Evolutionary conservation across 2,888 invertebrate genomes (phyloP).

Genomic region (Tryphoninae sp.): DNA sequence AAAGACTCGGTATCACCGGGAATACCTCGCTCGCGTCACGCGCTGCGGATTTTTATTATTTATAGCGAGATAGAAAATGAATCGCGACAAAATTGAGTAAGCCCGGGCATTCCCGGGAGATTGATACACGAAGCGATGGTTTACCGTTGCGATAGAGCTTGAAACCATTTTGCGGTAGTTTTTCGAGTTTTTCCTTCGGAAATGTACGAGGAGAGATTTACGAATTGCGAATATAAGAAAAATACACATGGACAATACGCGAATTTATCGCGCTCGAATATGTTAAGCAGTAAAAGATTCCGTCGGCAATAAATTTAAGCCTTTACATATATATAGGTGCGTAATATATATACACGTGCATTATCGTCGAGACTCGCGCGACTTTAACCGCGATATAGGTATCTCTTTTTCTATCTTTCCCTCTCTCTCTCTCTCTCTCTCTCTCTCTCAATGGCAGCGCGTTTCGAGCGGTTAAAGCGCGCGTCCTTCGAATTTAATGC

Average conservation of each 20-base stretch:
- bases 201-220: conserved; percentile 10
- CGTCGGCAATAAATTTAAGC: conserved; percentile 16
- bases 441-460: too few species aligned
- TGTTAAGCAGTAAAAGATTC: conserved; percentile 39
- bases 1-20: too few species aligned
- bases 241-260: not conserved
- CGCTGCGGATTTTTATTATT: too few species aligned
- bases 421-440: not conserved
- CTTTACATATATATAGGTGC: not conserved
- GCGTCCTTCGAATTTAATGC: conserved; percentile 52
- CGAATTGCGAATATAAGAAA: conserved; percentile 9
- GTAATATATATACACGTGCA: not conserved
- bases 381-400: not conserved
- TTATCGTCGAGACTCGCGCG: not conserved
- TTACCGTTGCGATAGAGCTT: not conserved
- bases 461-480: conserved; percentile 14
- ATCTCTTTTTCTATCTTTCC: conserved; percentile 21
- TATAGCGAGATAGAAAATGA: conserved; percentile 4
- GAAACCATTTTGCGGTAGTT: conserved; percentile 23
- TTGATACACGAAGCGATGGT: not conserved
- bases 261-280: conserved; percentile 13
- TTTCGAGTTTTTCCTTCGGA: not conserved
- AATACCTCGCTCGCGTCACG: too few species aligned
- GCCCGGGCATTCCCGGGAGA: not conserved
- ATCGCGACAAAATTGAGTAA: conserved; percentile 16